A percentile compares a stretch with the other conserved stretches of the same genome.
These are phyloP conservation scores for Cairina moschata DNA, from an alignment of 2,113 vertebrate species.

Conservation along the genomic window DNA sequence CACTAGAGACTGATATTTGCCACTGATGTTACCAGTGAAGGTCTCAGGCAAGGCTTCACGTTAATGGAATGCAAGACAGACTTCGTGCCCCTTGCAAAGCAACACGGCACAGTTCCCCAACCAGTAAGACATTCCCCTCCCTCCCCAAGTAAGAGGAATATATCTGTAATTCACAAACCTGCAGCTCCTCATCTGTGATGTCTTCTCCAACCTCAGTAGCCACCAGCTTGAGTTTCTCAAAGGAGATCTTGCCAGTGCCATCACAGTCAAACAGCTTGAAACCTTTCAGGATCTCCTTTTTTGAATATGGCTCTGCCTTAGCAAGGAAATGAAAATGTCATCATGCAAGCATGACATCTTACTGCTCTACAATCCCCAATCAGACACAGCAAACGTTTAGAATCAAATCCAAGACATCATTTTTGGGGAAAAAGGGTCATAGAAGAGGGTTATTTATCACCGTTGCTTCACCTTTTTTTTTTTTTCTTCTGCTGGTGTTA, in stretches of 20 bases:
- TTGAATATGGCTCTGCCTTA: constrained; percentile 89
- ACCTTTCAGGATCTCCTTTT: constrained; percentile 90
- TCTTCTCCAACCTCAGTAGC: constrained; percentile 89
- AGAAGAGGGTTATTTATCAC: not conserved
- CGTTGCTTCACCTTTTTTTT: not conserved
- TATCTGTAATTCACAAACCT: constrained; percentile 72
- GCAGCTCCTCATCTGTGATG: constrained; percentile 90
- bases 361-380: not conserved
- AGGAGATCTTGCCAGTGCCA: constrained; percentile 91
- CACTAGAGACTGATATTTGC: not conserved
- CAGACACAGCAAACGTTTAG: not conserved
- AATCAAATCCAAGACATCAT: not conserved
- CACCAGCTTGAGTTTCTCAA: constrained; percentile 89
- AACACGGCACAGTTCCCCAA: not conserved
- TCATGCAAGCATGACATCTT: not conserved
- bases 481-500: not conserved
- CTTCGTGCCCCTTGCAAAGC: not conserved
- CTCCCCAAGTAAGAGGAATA: not conserved
- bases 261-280: constrained; percentile 91
- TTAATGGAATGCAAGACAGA: not conserved
- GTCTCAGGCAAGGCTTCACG: not conserved
- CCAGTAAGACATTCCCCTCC: not conserved
- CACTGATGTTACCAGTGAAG: not conserved
- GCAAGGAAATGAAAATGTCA: not conserved
- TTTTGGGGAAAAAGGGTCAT: not conserved